These are phyloP conservation scores for Collichthys lucidus DNA, from an alignment of 2,113 vertebrate species.

Conservation along the genomic window DNA sequence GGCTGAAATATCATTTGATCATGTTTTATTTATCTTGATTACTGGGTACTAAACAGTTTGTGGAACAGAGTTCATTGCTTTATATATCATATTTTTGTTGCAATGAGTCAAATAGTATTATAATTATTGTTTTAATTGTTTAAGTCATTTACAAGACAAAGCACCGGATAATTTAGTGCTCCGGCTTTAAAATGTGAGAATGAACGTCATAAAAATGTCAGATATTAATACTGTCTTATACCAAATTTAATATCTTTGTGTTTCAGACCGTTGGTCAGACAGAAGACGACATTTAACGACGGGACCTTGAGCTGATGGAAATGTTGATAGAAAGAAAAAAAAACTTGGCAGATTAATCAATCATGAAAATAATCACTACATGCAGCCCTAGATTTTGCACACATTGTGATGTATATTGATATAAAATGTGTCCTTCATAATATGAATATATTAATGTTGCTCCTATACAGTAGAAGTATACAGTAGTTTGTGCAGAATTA, in stretches of 20 bases:
- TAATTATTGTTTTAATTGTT: neutral
- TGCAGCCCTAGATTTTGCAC: neutral
- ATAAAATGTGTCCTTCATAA: neutral
- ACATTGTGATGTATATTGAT: neutral
- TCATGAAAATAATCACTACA: neutral
- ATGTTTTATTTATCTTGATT: neutral
- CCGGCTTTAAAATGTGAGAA: neutral
- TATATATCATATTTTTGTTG: neutral
- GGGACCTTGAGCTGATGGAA: neutral
- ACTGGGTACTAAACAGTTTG: neutral
- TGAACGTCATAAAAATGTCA: no score
- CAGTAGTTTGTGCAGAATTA: neutral
- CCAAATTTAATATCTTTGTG: neutral
- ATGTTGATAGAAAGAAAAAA: neutral
- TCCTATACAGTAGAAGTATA: neutral
- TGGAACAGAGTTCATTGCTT: neutral
- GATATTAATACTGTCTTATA: neutral
- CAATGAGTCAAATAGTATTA: neutral
- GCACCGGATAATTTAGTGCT: neutral
- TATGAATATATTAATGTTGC: neutral
- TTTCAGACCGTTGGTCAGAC: neutral
- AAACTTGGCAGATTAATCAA: neutral
- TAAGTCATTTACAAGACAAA: neutral
- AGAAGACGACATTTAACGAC: neutral
- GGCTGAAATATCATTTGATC: neutral